Base-by-base conservation (phyloP, 1,140 invertebrate genomes). In the Hylaeus volcanicus region DNA sequence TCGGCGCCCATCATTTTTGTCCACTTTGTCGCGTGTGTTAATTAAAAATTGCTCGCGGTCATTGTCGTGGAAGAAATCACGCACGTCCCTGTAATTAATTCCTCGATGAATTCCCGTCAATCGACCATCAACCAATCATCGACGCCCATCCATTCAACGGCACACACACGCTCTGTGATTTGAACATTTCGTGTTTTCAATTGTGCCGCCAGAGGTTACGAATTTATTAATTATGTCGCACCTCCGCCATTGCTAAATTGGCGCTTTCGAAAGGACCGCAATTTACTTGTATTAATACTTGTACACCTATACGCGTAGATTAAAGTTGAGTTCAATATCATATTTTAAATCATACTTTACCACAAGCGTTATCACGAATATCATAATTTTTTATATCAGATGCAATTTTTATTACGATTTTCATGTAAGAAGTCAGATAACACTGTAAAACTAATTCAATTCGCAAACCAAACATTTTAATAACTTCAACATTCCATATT, bases 21-120 rank as follows among this genome's bases (percentile, higher is more conserved):
- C 76, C 84, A 74, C 82, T 88, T 81, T 89, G 77, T 86, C 74
- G 74, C 72, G 79, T 70, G 85, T 88, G 85, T 89, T 90, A 90
- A 90, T 90, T 89, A 90, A 90, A 90, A 90, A 89, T 90, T 88
- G 86, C 88, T 88, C 82, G 83, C 83, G 84, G 87, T 90, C 81
- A 88, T 87, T 81, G 81, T 84, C 84, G 73, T 86, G 74, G 79
- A 86, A 84, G 87, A 75, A 88, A 88, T 75, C 84, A 84, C 80
- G 66, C 66, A 65, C 74, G 79, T 68, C 78, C 79, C 81, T 88
- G 84, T 90, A 88, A 90, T 90, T 90, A 85, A 89, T 87, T 89
- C 81, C 73, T 76, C 82, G 83, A 86, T 84, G 83, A 87, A 85
- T 87, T 88, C 86, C 77, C 86, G 75, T 79, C 73, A 73, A 78